phyloP scores from a whole-genome alignment of 1,140 invertebrate genomes.

The roundworm (Caenorhabditis elegans) region WBcel235 BX284605.5:9909001-9909500 shows the following conservation, averaged over 20 bases:
- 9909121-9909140: too few relatives aligned
- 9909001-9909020: too few relatives aligned
- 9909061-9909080: too few relatives aligned
- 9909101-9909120: too few relatives aligned
- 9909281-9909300: too few relatives aligned
- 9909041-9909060: too few relatives aligned
- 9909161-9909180: conserved; percentile 28
- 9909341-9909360: too few relatives aligned
- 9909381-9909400: conserved; percentile 54
- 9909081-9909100: too few relatives aligned
- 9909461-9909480: conserved; percentile 55
- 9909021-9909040: too few relatives aligned
- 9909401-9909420: conserved; percentile 59
- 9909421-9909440: conserved; percentile 61
- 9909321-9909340: too few relatives aligned
- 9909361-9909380: conserved; percentile 27
- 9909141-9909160: background rate
- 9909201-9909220: conserved; percentile 49
- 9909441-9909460: conserved; percentile 52
- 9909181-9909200: conserved; percentile 40
- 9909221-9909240: conserved; percentile 50
- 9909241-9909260: conserved; percentile 22
- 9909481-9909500: conserved; percentile 40
- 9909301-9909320: too few relatives aligned
- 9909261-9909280: background rate